phyloP scores from a whole-genome alignment of 2,113 vertebrate species.

The Agapornis roseicollis region DNA sequence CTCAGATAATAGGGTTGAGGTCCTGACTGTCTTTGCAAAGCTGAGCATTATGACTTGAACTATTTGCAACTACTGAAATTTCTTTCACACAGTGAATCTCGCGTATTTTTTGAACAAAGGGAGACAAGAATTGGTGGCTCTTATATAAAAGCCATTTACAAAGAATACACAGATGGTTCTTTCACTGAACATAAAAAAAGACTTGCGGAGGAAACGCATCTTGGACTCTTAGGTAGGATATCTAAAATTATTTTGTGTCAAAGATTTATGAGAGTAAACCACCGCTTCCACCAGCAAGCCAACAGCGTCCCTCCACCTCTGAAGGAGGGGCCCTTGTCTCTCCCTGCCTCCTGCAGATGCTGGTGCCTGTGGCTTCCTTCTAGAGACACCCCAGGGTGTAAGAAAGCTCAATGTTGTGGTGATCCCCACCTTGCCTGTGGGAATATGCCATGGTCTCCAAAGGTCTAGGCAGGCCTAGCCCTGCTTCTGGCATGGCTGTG shows the following conservation, averaged over 20 bases:
- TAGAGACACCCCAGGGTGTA: neutral
- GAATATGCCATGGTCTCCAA: neutral
- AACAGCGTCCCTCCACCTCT: neutral
- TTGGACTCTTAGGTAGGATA: conserved; percentile 90
- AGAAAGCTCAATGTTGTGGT: neutral
- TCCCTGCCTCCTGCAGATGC: neutral
- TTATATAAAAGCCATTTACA: conserved; percentile 91
- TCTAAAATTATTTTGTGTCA: neutral
- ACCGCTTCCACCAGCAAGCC: neutral
- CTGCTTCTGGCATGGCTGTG: neutral
- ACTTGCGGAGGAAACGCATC: conserved; percentile 80
- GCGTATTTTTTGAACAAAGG: conserved; percentile 80
- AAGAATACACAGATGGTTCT: conserved; percentile 84
- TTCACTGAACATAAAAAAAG: conserved; percentile 81
- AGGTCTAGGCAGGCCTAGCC: neutral
- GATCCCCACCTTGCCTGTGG: neutral
- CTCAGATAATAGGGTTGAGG: neutral
- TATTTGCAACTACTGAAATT: neutral
- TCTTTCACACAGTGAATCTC: conserved; percentile 78
- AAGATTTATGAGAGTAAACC: neutral
- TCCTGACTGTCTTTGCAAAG: neutral
- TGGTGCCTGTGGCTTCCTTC: neutral
- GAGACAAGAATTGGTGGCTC: conserved; percentile 87
- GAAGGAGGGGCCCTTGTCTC: neutral
- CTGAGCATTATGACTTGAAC: neutral